Evolutionary conservation across 2,797 vertebrate species (phyloP).

Genomic region (Phrynocephalus vlangalii): DNA sequence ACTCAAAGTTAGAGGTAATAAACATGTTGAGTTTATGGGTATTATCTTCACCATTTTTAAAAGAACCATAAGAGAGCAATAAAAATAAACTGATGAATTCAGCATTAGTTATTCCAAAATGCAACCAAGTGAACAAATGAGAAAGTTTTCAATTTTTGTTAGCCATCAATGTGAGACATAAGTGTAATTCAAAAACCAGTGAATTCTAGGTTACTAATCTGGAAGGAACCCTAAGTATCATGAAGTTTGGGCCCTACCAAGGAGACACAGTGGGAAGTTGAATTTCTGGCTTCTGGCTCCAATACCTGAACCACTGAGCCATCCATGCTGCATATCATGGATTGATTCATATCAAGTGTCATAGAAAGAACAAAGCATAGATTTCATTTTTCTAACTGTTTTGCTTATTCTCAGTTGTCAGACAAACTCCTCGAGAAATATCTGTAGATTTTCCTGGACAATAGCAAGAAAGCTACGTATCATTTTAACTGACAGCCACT

Average conservation of each 20-base stretch:
- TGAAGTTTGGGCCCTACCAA: no score
- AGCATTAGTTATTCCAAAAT: constrained; percentile 12
- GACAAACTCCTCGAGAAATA: not conserved
- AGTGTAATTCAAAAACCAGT: no score
- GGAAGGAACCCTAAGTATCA: no score
- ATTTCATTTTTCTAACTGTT: not conserved
- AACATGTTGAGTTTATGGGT: not conserved
- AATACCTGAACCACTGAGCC: no score
- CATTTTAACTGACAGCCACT: not conserved
- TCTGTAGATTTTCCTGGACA: not conserved
- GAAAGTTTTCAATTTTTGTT: no score
- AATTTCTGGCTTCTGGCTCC: no score
- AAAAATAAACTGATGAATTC: not conserved
- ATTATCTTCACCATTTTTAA: not conserved
- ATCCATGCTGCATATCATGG: not conserved
- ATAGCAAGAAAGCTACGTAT: not conserved
- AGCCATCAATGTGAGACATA: no score
- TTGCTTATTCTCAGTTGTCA: not conserved
- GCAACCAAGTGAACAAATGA: no score
- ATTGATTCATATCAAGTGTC: not conserved
- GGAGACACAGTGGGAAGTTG: no score
- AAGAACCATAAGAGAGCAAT: not conserved
- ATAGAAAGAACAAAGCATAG: not conserved
- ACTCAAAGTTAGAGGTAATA: not conserved
- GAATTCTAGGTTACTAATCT: no score